A percentile compares a stretch with the other conserved stretches of the same genome.
Conservation (phyloP, 1,140 invertebrate species). For the Pararge aegeria region DNA sequence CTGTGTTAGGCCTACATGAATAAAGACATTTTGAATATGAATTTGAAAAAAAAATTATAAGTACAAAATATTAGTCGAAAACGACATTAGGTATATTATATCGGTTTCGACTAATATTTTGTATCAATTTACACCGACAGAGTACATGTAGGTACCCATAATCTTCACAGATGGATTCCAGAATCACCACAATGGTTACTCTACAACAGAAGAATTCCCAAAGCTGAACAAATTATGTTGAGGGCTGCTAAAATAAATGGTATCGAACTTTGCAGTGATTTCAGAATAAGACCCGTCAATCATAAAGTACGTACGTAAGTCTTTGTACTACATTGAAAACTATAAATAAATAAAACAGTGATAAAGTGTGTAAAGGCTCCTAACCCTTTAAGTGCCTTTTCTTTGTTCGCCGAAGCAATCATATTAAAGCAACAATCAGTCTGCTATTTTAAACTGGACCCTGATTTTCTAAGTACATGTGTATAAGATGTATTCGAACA, state of each 20-base stretch:
- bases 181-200: constrained; percentile 92
- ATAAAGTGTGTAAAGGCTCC: constrained; percentile 12
- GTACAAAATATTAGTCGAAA: no score
- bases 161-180: constrained; percentile 82
- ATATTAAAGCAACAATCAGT: neutral
- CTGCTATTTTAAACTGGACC: neutral
- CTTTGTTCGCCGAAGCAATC: neutral
- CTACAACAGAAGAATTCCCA: constrained; percentile 83
- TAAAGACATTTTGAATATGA: no score
- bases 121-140: neutral
- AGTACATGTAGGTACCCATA: neutral
- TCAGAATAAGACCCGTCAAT: constrained; percentile 68
- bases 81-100: no score
- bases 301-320: constrained; percentile 59
- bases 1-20: no score
- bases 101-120: no score
- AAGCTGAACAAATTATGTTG: constrained; percentile 84
- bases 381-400: constrained; percentile 14
- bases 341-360: constrained; percentile 10
- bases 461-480: no score
- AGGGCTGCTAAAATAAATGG: constrained; percentile 81
- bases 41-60: no score
- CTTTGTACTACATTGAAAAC: constrained; percentile 2
- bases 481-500: no score
- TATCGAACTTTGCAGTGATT: constrained; percentile 51